Percentiles rank a stretch among this genome's conserved stretches.
Conservation (phyloP, 2,888 invertebrate species). For the Hesperia comma region DNA sequence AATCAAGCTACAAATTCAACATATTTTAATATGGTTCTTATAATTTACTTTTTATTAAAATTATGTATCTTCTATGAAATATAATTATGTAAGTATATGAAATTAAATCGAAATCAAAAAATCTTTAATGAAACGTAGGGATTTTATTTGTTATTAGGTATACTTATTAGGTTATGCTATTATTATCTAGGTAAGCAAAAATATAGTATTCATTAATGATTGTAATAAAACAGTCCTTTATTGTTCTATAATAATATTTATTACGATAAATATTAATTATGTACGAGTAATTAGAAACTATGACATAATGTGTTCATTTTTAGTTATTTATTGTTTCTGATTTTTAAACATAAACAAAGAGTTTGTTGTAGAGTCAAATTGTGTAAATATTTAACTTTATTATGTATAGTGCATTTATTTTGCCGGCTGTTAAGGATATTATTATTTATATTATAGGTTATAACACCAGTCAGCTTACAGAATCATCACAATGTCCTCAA, state of each 20-base stretch:
- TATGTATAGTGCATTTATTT: slow-evolving; percentile 79
- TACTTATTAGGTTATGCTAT: slow-evolving; percentile 49
- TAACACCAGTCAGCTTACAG: slow-evolving; percentile 50
- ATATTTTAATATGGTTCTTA: background rate
- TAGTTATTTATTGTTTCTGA: slow-evolving; percentile 70
- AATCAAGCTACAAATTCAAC: background rate
- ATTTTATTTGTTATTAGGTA: slow-evolving; percentile 19
- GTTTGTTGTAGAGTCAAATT: slow-evolving; percentile 56
- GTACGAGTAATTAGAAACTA: slow-evolving; percentile 53
- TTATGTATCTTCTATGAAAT: no score
- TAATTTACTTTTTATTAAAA: background rate
- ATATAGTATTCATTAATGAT: slow-evolving; percentile 69
- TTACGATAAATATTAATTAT: slow-evolving; percentile 15
- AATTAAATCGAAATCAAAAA: background rate
- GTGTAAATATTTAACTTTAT: slow-evolving; percentile 72
- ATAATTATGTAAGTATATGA: no score
- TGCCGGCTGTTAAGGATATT: slow-evolving; percentile 68
- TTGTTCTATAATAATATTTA: slow-evolving; percentile 10
- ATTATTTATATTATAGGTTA: slow-evolving; percentile 60
- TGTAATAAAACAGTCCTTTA: slow-evolving; percentile 45
- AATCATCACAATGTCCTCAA: slow-evolving; percentile 57
- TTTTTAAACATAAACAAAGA: slow-evolving; percentile 52
- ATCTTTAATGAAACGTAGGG: background rate
- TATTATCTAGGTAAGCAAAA: slow-evolving; percentile 61
- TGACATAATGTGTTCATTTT: slow-evolving; percentile 59